These are phyloP conservation scores for Coleophora deauratella DNA, from an alignment of 2,888 invertebrate genomes.

Conservation along the genomic window DNA sequence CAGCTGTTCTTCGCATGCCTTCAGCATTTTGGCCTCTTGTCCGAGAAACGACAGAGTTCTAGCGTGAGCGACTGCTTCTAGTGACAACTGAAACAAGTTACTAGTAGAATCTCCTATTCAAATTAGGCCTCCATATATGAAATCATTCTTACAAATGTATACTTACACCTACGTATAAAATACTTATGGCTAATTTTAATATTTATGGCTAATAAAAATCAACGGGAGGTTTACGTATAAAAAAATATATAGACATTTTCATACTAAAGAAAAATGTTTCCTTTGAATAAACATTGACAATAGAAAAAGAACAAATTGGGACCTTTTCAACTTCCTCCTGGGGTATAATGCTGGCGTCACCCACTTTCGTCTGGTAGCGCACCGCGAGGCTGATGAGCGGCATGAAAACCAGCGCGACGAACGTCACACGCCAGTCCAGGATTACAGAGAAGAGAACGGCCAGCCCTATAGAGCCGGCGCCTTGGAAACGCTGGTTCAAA, in stretches of 20 bases:
- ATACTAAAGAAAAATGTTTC: too few relatives aligned
- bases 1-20: conserved; percentile 73
- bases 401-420: conserved; percentile 78
- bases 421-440: conserved; percentile 81
- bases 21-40: conserved; percentile 76
- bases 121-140: too few relatives aligned
- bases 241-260: too few relatives aligned
- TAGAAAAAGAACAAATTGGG: conserved; percentile 7
- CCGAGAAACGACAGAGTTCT: conserved; percentile 81
- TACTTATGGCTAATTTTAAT: too few relatives aligned
- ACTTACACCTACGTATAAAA: too few relatives aligned
- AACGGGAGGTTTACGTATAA: too few relatives aligned
- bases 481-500: conserved; percentile 81
- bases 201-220: too few relatives aligned
- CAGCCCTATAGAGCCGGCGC: conserved; percentile 76
- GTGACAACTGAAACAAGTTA: conserved; percentile 63
- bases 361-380: conserved; percentile 76
- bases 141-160: too few relatives aligned
- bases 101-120: too few relatives aligned
- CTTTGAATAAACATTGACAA: too few relatives aligned
- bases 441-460: conserved; percentile 76
- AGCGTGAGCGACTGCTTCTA: conserved; percentile 82
- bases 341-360: conserved; percentile 73
- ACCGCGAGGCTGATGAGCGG: conserved; percentile 78
- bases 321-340: conserved; percentile 81